A percentile compares a stretch with the other conserved stretches of the same genome.
phyloP scores from a whole-genome alignment of 2,113 vertebrate genomes.

The Chlorodrepanis virens region DNA sequence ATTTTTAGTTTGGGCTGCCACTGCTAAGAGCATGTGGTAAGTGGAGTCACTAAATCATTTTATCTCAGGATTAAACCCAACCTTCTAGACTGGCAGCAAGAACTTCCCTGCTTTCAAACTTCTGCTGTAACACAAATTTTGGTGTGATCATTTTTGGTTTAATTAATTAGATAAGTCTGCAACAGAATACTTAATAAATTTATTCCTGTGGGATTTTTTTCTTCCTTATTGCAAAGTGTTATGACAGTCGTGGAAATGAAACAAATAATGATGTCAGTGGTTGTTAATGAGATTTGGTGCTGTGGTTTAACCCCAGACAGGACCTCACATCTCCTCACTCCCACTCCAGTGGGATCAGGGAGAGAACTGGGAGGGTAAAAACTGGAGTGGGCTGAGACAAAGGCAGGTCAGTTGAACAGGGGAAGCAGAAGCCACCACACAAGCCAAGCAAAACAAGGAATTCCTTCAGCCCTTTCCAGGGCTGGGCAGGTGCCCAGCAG shows the following conservation, averaged over 20 bases:
- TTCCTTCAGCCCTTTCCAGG: background rate
- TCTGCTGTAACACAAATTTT: background rate
- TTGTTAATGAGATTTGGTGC: background rate
- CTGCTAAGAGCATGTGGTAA: background rate
- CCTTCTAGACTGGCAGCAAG: background rate
- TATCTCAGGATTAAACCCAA: background rate
- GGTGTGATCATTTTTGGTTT: background rate
- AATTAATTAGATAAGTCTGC: background rate
- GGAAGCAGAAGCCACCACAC: background rate
- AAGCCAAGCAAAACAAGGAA: background rate
- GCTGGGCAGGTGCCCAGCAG: background rate
- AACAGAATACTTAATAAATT: background rate
- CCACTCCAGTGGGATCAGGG: rapidly evolving
- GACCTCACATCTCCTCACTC: background rate
- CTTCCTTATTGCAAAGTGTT: background rate
- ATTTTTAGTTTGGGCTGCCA: background rate
- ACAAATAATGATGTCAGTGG: background rate
- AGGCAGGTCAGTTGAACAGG: background rate
- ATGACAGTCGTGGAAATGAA: background rate
- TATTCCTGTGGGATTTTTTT: background rate
- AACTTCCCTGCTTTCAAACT: background rate
- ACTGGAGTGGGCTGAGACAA: too few relatives aligned
- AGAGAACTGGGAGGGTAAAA: background rate
- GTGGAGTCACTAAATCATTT: background rate
- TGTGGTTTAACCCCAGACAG: background rate